Evolutionary conservation across 2,797 vertebrate species (phyloP).

Genomic region (Lates japonicus): DNA sequence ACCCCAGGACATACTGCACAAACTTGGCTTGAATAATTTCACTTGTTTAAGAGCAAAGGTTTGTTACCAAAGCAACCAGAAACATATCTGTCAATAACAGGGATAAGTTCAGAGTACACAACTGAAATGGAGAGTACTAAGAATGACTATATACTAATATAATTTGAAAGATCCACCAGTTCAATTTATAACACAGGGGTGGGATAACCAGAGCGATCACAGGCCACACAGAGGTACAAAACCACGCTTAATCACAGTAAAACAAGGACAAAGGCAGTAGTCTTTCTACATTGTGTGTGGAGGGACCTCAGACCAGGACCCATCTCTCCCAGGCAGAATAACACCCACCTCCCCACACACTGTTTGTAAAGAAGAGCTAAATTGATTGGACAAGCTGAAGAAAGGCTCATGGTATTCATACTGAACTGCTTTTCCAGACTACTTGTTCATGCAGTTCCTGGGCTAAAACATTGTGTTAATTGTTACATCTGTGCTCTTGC

Average conservation of each 20-base stretch:
- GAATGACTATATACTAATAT: too few species aligned
- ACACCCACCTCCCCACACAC: background rate
- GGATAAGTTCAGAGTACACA: too few species aligned
- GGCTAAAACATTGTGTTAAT: too few species aligned
- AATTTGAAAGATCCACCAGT: too few species aligned
- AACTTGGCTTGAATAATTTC: too few species aligned
- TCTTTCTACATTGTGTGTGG: too few species aligned
- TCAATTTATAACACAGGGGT: background rate
- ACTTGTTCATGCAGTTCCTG: too few species aligned
- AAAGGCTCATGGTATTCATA: background rate
- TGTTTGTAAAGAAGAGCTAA: background rate
- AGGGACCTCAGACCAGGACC: background rate
- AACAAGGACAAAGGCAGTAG: background rate
- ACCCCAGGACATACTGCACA: background rate
- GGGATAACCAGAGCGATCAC: background rate
- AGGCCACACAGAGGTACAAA: background rate
- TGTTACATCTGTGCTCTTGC: background rate
- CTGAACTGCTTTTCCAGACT: background rate
- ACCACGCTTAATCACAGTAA: slow-evolving; percentile 1
- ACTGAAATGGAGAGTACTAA: too few species aligned
- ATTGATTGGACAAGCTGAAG: slow-evolving; percentile 3
- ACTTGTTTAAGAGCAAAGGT: too few species aligned
- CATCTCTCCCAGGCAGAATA: background rate
- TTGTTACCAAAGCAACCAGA: background rate
- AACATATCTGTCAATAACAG: too few species aligned